Percentiles rank a stretch among this genome's conserved stretches.
Evolutionary conservation across 2,113 vertebrate species (phyloP).

Genomic region (Elachura formosa): DNA sequence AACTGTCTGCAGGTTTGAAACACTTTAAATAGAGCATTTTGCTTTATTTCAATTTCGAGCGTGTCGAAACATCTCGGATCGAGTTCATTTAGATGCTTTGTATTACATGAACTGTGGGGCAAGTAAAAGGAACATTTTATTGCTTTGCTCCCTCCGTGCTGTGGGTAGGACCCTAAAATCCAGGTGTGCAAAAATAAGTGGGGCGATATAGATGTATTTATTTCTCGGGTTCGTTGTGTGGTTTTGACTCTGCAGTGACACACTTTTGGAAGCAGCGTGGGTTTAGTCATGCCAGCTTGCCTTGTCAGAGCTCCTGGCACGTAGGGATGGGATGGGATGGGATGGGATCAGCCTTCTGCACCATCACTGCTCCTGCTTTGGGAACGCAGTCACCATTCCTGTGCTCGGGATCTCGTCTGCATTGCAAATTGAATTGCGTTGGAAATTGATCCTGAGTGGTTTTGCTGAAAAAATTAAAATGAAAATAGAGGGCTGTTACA

Average conservation of each 20-base stretch:
- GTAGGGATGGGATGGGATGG: background rate
- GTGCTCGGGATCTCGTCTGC: background rate
- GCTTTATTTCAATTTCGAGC: background rate
- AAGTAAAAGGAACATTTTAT: background rate
- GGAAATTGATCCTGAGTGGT: background rate
- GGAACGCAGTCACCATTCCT: background rate
- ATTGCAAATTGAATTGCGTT: background rate
- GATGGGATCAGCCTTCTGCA: background rate
- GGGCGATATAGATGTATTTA: background rate
- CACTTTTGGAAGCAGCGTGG: background rate
- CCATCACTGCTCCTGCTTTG: no score
- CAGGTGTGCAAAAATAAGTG: background rate
- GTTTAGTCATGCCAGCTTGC: background rate
- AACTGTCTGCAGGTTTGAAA: background rate
- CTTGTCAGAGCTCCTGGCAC: fast-evolving
- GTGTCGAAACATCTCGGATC: background rate
- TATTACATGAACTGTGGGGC: background rate
- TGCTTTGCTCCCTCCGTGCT: background rate
- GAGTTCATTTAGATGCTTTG: background rate
- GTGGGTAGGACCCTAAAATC: background rate
- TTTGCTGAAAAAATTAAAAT: background rate
- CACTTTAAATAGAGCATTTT: background rate
- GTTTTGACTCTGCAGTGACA: background rate
- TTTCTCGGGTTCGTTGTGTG: background rate
- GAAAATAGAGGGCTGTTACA: background rate